Conservation (phyloP, 2,113 vertebrate genomes). For the Microcebus tavaratra region DNA sequence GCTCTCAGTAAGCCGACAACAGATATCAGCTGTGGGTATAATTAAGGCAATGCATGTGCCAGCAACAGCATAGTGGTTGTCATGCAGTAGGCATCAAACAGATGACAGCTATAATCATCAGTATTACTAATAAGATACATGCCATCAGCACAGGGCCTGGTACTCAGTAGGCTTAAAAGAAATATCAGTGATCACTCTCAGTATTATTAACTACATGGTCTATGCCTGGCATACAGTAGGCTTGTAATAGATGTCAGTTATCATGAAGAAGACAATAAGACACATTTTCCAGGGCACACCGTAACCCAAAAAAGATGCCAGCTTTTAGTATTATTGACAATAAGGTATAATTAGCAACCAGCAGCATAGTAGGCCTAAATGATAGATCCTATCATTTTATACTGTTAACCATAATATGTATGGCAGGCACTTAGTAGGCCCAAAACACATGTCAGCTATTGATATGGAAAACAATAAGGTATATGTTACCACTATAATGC, state of each 20-base stretch:
- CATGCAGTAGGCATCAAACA: background rate
- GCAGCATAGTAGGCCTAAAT: background rate
- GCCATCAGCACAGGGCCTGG: background rate
- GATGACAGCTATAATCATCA: background rate
- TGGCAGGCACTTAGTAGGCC: background rate
- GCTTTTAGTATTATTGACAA: slow-evolving; percentile 2
- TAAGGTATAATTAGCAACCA: slow-evolving; percentile 11
- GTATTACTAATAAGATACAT: slow-evolving; percentile 35
- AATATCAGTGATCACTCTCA: background rate
- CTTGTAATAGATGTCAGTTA: background rate
- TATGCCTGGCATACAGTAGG: background rate
- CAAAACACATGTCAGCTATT: background rate
- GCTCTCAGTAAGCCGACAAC: background rate
- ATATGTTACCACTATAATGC: background rate
- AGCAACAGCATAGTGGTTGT: slow-evolving; percentile 14
- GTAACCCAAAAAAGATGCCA: background rate
- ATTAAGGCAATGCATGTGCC: background rate
- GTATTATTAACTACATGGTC: slow-evolving; percentile 23
- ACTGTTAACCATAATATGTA: background rate
- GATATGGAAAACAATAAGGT: background rate
- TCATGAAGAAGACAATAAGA: background rate
- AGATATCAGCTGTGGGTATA: slow-evolving; percentile 21
- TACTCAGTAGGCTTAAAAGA: slow-evolving; percentile 31
- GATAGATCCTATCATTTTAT: slow-evolving; percentile 15
- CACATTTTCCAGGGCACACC: background rate